Evolutionary conservation across 1,140 invertebrate genomes (phyloP), one percentile per base, ranked within the genome.

Genomic region (Ceratina japonica): DNA sequence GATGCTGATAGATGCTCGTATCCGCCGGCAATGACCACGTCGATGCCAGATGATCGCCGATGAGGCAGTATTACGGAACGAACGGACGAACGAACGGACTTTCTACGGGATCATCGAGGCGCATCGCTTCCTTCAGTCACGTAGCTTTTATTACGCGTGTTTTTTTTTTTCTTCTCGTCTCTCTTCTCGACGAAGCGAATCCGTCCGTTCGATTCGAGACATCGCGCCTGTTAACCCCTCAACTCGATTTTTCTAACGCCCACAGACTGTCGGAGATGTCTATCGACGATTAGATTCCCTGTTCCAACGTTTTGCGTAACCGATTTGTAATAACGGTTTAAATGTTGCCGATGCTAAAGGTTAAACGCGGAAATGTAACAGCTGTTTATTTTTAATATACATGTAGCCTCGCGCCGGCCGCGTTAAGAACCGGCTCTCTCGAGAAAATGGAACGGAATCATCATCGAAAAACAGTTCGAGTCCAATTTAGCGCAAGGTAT

Each of bases 1-100:
- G 37, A n/a, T n/a, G 5, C 37, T 7, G 58, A 37, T 52, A 70
- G 37, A 5, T 3, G 37, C 18, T 24, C n/a, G 37, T 75, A 75
- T 68, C 65, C 71, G 63, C 61, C 73, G 79, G 63, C 59, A 75
- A 76, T 69, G 73, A 80, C 65, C 79, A 64, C 79, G 79, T 80
- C 73, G 63, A 80, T 71, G 52, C 71, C 27, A 56, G 54, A 77
- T 63, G 75, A 69, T 77, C 75, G 66, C 16, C 66, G 59, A 77
- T 70, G 27, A 64, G 37, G 54, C 18, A 65, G 13, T 69, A 62
- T 76, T 76, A 76, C 75, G 75, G 75, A 76, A 69, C 75, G 18
- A 70, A 62, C 66, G 16, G 31, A 71, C 79, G 27, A 31, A 31
- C 75, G 18, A 70, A 62, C 66, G 16, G 31, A 71, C 79, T 80